Base-by-base conservation (phyloP, 2,888 invertebrate genomes). In the Graphium colonna region DNA sequence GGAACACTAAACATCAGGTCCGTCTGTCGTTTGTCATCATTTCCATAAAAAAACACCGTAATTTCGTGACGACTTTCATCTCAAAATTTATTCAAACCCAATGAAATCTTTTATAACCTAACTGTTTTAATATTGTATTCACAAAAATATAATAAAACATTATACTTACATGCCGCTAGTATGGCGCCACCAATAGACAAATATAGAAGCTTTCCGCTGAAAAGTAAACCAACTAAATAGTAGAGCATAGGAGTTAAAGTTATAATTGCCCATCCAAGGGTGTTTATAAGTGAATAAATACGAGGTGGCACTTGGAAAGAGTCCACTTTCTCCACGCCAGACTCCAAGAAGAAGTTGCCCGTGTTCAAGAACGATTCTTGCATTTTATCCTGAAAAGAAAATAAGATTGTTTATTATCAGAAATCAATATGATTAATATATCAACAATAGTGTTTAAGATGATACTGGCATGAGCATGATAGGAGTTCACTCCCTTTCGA, bases 331-430 rank as follows among this genome's bases (percentile, higher is more conserved):
- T 92, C 88, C 4, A 95, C 91, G 2, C 95, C 96, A 3, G 95
- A 95, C 41, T 93, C 93, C 47, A 91, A 82, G 77, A 96, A 96
- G 79, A 95, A 96, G 76, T 95, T 94, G 10, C 96, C 96, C 1
- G 94, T 94, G 69, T 93, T 90, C 13, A 91, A 62, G 72, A 94
- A 95, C 57, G 95, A 95, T 15, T 94, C 94, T 66, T 92, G 91
- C 90, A 95, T 89, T 77, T 92, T 92, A 74, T 95, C 95, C 94
- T 94, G 77, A 9, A 81, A 82, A 54, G 56, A 39, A 44, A 28
- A 40, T n/a, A n/a, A n/a, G n/a, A n/a, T n/a, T n/a, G n/a, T n/a
- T n/a, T n/a, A n/a, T n/a, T n/a, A n/a, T n/a, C n/a, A n/a, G n/a
- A n/a, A n/a, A n/a, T n/a, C n/a, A n/a, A n/a, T n/a, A n/a, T n/a